These are phyloP conservation scores for Stegophylla sp. DNA, from an alignment of 2,888 invertebrate species.

Conservation along the genomic window DNA sequence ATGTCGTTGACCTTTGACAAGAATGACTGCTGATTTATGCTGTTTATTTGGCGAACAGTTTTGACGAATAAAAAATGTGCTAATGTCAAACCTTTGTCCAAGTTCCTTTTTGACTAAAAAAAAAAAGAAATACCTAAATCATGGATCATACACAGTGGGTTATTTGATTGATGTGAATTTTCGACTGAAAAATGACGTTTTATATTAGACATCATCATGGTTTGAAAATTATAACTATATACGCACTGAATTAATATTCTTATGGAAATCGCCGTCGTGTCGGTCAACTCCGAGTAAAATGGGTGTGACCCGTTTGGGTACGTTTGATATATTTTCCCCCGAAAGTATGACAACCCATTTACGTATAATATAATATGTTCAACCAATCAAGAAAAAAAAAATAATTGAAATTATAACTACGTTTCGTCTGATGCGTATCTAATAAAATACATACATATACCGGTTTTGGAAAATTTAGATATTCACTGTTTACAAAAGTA, in stretches of 20 bases:
- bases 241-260: neutral
- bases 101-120: neutral
- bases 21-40: conserved; percentile 25
- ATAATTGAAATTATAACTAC: neutral
- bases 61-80: conserved; percentile 19
- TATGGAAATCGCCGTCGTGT: neutral
- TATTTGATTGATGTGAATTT: conserved; percentile 16
- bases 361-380: neutral
- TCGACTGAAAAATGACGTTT: neutral
- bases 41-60: conserved; percentile 19
- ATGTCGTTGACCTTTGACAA: conserved; percentile 28
- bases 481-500: neutral
- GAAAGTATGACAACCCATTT: conserved; percentile 8
- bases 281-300: neutral
- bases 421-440: neutral
- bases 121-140: neutral
- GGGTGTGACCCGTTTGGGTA: neutral
- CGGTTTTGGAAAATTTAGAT: neutral
- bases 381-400: conserved; percentile 12
- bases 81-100: conserved; percentile 14
- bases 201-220: conserved; percentile 1
- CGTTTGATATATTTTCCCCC: conserved; percentile 7
- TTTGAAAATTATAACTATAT: neutral
- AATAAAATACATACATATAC: neutral
- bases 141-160: too few relatives aligned